Evolutionary conservation across 1,140 invertebrate species (phyloP).

Genomic region (Wiebesia pumilae): DNA sequence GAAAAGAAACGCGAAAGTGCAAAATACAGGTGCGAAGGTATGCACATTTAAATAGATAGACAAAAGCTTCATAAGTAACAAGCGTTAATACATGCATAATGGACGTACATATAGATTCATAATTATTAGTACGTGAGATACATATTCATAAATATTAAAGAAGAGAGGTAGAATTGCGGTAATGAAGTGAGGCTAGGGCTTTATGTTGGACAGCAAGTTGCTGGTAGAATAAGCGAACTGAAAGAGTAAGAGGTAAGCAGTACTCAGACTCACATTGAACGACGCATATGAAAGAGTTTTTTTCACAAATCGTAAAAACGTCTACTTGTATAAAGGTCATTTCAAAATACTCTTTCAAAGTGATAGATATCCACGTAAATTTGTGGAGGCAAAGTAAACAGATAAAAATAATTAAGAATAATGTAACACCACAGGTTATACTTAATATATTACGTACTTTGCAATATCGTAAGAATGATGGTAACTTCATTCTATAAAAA

Average conservation of each 20-base stretch:
- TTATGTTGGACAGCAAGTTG: neutral
- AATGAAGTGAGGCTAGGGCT: neutral
- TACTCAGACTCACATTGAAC: neutral
- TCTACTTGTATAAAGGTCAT: conserved; percentile 3
- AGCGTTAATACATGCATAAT: conserved; percentile 61
- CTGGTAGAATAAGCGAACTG: neutral
- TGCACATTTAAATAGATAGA: conserved; percentile 54
- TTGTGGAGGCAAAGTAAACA: neutral
- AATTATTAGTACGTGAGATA: conserved; percentile 61
- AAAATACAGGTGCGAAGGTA: conserved; percentile 28
- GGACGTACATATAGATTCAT: conserved; percentile 60
- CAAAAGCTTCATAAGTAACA: conserved; percentile 59
- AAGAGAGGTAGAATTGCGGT: neutral
- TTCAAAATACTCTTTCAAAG: conserved; percentile 36
- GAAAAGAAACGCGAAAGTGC: conserved; percentile 46
- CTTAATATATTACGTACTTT: neutral
- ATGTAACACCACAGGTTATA: neutral
- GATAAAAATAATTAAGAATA: conserved; percentile 17
- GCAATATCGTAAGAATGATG: neutral
- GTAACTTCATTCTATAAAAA: too few species aligned
- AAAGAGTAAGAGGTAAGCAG: conserved; percentile 45
- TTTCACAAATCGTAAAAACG: neutral
- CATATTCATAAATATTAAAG: conserved; percentile 56
- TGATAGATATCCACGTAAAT: neutral
- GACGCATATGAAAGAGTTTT: too few species aligned